Conservation (phyloP, 2,888 invertebrate species). For the Sarcophaga rosellei region DNA sequence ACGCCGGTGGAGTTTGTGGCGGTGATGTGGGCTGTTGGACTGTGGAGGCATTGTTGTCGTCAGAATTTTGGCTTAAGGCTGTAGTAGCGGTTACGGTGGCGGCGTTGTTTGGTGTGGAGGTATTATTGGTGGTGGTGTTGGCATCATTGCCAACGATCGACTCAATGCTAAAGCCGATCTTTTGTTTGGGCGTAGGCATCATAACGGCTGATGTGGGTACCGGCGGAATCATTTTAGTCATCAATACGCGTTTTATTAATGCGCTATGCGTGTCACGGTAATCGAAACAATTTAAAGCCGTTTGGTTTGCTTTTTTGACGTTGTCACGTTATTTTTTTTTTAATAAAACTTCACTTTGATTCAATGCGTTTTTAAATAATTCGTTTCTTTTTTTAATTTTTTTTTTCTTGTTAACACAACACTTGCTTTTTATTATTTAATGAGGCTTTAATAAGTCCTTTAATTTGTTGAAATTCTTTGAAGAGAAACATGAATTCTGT, state of each 20-base stretch:
- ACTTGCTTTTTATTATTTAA: constrained; percentile 4
- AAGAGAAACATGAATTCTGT: constrained; percentile 7
- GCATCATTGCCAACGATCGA: constrained; percentile 91
- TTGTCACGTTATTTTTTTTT: constrained; percentile 9
- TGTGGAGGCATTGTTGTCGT: constrained; percentile 56
- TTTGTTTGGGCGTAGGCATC: constrained; percentile 93
- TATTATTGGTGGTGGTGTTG: constrained; percentile 32
- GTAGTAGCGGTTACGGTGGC: constrained; percentile 51
- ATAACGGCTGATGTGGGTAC: constrained; percentile 96
- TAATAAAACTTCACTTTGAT: constrained; percentile 21
- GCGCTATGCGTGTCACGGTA: constrained; percentile 44
- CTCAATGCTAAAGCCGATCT: constrained; percentile 97
- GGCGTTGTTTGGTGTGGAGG: constrained; percentile 25
- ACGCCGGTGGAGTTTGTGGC: constrained; percentile 76
- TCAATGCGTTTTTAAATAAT: constrained; percentile 10
- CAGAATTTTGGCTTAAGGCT: constrained; percentile 67
- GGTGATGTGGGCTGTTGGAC: constrained; percentile 73
- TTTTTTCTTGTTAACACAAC: constrained; percentile 6
- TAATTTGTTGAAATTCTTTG: constrained; percentile 8
- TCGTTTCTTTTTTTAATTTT: constrained; percentile 60
- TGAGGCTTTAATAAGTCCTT: not conserved
- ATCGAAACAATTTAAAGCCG: constrained; percentile 43
- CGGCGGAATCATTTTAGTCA: constrained; percentile 93
- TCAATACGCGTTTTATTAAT: constrained; percentile 76
- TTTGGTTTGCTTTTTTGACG: constrained; percentile 3